phyloP scores from a whole-genome alignment of 2,888 invertebrate genomes.

The Tinea trinotella region DNA sequence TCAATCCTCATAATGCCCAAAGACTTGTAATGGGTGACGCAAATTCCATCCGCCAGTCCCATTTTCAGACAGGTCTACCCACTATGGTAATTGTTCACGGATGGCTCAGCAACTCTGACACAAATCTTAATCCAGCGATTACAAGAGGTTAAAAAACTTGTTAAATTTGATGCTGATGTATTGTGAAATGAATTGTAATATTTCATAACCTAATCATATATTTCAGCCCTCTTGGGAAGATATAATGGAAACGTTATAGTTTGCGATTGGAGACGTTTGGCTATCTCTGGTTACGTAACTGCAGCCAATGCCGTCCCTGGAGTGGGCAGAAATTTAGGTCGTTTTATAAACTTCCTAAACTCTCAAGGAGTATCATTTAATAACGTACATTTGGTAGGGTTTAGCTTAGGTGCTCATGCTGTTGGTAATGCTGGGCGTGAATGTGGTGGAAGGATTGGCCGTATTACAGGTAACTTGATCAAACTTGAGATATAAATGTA shows the following conservation, averaged over 20 bases:
- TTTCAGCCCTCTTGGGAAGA: conserved; percentile 31
- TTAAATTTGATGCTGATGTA: background rate
- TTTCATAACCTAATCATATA: too few relatives aligned
- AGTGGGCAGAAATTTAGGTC: conserved; percentile 37
- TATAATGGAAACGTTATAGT: conserved; percentile 38
- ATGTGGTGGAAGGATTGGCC: conserved; percentile 32
- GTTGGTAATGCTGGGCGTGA: conserved; percentile 39
- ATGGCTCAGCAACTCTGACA: conserved; percentile 34
- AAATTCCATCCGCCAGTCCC: conserved; percentile 35
- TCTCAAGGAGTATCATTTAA: conserved; percentile 27
- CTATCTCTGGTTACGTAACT: conserved; percentile 33
- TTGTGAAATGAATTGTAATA: background rate
- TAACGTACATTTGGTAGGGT: conserved; percentile 40
- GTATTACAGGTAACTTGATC: conserved; percentile 39
- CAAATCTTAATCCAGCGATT: conserved; percentile 28
- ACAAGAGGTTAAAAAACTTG: too few relatives aligned
- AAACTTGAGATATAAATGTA: too few relatives aligned
- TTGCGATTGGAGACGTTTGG: conserved; percentile 39
- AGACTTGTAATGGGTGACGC: conserved; percentile 34
- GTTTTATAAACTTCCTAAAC: conserved; percentile 34
- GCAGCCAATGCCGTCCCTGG: conserved; percentile 35
- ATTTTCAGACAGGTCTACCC: conserved; percentile 34
- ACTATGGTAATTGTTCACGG: conserved; percentile 40
- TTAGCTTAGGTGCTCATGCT: conserved; percentile 43
- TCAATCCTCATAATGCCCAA: conserved; percentile 31